phyloP scores from a whole-genome alignment of 2,797 vertebrate genomes.

The Pseudochirops cupreus region DNA sequence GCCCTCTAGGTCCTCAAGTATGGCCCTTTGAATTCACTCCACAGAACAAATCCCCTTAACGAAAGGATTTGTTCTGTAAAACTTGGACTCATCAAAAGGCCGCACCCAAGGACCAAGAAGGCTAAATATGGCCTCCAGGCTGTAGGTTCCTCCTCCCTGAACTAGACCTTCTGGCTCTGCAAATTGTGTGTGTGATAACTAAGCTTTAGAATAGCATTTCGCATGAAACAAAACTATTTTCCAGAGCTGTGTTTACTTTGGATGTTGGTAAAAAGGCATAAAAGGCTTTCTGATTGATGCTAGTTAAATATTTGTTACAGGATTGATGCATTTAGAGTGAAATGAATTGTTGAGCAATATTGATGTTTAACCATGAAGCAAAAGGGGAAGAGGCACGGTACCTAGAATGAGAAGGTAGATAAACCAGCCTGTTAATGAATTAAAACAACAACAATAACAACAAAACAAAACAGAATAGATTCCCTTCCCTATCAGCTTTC shows the following conservation, averaged over 20 bases:
- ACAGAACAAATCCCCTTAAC: no score
- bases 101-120: no score
- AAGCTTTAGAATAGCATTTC: slow-evolving; percentile 46
- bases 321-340: slow-evolving; percentile 58
- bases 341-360: slow-evolving; percentile 57
- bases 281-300: slow-evolving; percentile 59
- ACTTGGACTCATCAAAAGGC: no score
- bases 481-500: not conserved
- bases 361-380: slow-evolving; percentile 62
- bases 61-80: no score
- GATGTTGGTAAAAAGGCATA: slow-evolving; percentile 60
- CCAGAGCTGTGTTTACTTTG: slow-evolving; percentile 64
- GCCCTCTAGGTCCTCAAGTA: no score
- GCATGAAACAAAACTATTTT: slow-evolving; percentile 61
- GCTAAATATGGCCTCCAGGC: no score
- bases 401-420: not conserved
- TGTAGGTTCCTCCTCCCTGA: no score
- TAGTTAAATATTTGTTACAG: slow-evolving; percentile 74
- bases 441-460: not conserved
- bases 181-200: not conserved
- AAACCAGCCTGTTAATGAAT: not conserved
- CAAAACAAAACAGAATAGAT: slow-evolving; percentile 14
- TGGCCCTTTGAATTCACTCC: no score
- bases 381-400: not conserved
- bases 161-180: not conserved